Conservation (phyloP, 2,113 vertebrate species). For the Hucho hucho region DNA sequence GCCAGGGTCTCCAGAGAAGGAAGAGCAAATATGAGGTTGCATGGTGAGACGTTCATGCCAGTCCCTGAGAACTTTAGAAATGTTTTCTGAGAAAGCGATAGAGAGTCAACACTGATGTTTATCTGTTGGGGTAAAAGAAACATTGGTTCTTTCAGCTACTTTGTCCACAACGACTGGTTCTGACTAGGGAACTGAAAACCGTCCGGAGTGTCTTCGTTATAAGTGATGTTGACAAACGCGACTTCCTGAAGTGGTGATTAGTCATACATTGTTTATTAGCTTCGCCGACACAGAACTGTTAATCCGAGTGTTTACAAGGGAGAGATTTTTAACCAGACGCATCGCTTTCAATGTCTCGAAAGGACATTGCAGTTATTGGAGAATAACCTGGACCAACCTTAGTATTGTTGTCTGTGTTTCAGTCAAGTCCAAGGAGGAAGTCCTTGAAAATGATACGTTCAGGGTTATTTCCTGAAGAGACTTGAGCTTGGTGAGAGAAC, state of each 20-base stretch:
- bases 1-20: slow-evolving; percentile 58
- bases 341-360: slow-evolving; percentile 51
- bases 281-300: slow-evolving; percentile 58
- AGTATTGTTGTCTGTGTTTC: slow-evolving; percentile 30
- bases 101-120: slow-evolving; percentile 44
- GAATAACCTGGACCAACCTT: slow-evolving; percentile 44
- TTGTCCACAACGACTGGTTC: slow-evolving; percentile 46
- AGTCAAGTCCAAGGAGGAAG: slow-evolving; percentile 55
- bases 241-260: slow-evolving; percentile 46
- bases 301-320: slow-evolving; percentile 54
- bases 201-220: slow-evolving; percentile 60
- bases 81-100: slow-evolving; percentile 23
- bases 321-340: slow-evolving; percentile 49
- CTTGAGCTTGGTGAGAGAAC: slow-evolving; percentile 52
- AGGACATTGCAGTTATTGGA: slow-evolving; percentile 49
- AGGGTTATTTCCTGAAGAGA: slow-evolving; percentile 50
- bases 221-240: slow-evolving; percentile 61
- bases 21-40: slow-evolving; percentile 54
- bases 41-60: slow-evolving; percentile 69
- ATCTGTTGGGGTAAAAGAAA: slow-evolving; percentile 10
- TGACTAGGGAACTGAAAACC: slow-evolving; percentile 50
- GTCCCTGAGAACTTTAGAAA: slow-evolving; percentile 65
- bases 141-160: slow-evolving; percentile 11
- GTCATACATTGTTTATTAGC: slow-evolving; percentile 46
- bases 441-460: slow-evolving; percentile 42